Conservation (phyloP, 2,888 invertebrate genomes). For the Prosopocoilus inquinatus region DNA sequence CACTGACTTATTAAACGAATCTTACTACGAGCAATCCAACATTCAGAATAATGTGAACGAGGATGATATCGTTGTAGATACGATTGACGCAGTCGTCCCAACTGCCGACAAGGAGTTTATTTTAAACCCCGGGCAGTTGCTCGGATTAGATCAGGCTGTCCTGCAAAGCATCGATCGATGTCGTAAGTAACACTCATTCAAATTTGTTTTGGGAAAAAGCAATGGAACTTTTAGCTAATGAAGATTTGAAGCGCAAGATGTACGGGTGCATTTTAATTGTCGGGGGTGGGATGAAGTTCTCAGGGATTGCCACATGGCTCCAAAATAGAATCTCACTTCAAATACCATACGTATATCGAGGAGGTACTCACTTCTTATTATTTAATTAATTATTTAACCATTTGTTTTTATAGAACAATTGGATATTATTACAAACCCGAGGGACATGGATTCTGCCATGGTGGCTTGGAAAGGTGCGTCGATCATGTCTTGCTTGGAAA, state of each 20-base stretch:
- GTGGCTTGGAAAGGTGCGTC: slow-evolving; percentile 95
- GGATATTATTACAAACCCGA: slow-evolving; percentile 86
- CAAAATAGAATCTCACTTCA: slow-evolving; percentile 83
- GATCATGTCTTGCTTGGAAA: slow-evolving; percentile 89
- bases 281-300: slow-evolving; percentile 88
- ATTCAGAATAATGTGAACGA: slow-evolving; percentile 58
- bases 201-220: background rate
- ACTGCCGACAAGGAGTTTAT: slow-evolving; percentile 62
- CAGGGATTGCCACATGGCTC: slow-evolving; percentile 81
- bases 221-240: slow-evolving; percentile 60
- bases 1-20: slow-evolving; percentile 50
- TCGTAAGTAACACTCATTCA: slow-evolving; percentile 53
- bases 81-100: slow-evolving; percentile 51
- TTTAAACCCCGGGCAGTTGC: slow-evolving; percentile 73
- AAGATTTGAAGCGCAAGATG: slow-evolving; percentile 91
- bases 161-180: slow-evolving; percentile 89
- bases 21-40: slow-evolving; percentile 50
- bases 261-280: slow-evolving; percentile 89
- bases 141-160: slow-evolving; percentile 88
- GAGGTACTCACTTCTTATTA: slow-evolving; percentile 3
- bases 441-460: slow-evolving; percentile 89
- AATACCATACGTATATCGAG: slow-evolving; percentile 42
- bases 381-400: background rate
- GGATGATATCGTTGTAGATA: slow-evolving; percentile 73
- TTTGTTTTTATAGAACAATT: slow-evolving; percentile 60